phyloP scores from a whole-genome alignment of 1,140 invertebrate genomes.

The Drosophila sucinea region DNA sequence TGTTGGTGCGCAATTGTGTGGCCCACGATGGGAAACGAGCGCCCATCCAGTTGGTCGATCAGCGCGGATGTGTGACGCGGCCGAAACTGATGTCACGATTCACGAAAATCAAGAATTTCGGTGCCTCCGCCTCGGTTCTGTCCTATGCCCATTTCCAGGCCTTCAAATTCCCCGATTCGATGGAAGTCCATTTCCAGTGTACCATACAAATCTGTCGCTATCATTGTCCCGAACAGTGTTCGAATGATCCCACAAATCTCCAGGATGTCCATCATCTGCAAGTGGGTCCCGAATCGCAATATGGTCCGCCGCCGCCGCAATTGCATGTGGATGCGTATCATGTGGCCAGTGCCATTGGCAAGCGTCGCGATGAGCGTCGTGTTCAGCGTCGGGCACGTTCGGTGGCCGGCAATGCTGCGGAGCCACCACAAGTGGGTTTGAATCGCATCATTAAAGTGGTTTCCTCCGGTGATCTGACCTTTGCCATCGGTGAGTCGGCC shows the following conservation, averaged over 20 bases:
- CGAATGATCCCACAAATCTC: slow-evolving; percentile 84
- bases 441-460: slow-evolving; percentile 93
- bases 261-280: slow-evolving; percentile 84
- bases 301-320: slow-evolving; percentile 87
- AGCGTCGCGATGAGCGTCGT: slow-evolving; percentile 90
- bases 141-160: slow-evolving; percentile 97
- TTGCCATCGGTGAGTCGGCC: slow-evolving; percentile 87
- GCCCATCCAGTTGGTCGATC: slow-evolving; percentile 97
- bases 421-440: slow-evolving; percentile 88
- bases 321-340: slow-evolving; percentile 85
- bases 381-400: slow-evolving; percentile 86
- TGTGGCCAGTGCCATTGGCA: slow-evolving; percentile 84
- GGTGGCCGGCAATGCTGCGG: slow-evolving; percentile 83
- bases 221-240: slow-evolving; percentile 95
- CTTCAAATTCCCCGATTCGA: slow-evolving; percentile 97
- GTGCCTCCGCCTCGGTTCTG: slow-evolving; percentile 94
- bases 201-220: slow-evolving; percentile 97
- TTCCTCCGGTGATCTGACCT: slow-evolving; percentile 92
- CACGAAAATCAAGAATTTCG: slow-evolving; percentile 98
- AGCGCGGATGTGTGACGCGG: slow-evolving; percentile 94
- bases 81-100: slow-evolving; percentile 97
- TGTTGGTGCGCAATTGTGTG: slow-evolving; percentile 96
- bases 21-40: slow-evolving; percentile 97
- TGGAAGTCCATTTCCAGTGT: slow-evolving; percentile 98
- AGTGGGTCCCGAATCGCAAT: slow-evolving; percentile 86